Percentiles rank a stretch among this genome's conserved stretches.
Conservation (phyloP, 2,113 vertebrate species). For the Microcebus lehilahytsara region DNA sequence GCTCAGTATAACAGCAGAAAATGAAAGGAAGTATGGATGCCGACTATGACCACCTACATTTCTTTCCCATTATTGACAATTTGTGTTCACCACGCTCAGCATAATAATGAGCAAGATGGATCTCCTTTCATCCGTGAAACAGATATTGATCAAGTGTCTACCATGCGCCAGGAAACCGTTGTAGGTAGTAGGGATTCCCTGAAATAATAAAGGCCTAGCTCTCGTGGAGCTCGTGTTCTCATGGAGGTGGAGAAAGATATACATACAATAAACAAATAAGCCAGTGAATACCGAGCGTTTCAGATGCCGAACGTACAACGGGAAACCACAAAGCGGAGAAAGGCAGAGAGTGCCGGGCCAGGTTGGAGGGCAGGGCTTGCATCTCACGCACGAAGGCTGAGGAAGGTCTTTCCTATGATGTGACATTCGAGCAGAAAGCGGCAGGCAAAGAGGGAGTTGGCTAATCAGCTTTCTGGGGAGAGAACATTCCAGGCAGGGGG, state of each 20-base stretch:
- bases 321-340: not conserved
- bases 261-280: not conserved
- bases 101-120: not conserved
- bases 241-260: rapidly evolving
- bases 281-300: not conserved
- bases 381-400: rapidly evolving
- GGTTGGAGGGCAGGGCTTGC: rapidly evolving
- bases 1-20: not conserved
- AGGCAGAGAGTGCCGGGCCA: rapidly evolving
- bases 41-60: not conserved
- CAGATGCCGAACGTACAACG: not conserved
- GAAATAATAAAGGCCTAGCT: too few relatives aligned
- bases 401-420: not conserved
- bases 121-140: not conserved
- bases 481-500: not conserved
- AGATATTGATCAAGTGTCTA: too few relatives aligned
- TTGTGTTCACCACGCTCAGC: not conserved
- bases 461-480: too few relatives aligned
- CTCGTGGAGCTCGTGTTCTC: not conserved
- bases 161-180: not conserved
- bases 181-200: not conserved
- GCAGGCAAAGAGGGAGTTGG: not conserved
- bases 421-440: not conserved
- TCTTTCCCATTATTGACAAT: not conserved
- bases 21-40: not conserved